Percentiles rank a stretch among this genome's conserved stretches.
phyloP scores from a whole-genome alignment of 2,797 vertebrate genomes.

The Darevskia nairensis region DNA sequence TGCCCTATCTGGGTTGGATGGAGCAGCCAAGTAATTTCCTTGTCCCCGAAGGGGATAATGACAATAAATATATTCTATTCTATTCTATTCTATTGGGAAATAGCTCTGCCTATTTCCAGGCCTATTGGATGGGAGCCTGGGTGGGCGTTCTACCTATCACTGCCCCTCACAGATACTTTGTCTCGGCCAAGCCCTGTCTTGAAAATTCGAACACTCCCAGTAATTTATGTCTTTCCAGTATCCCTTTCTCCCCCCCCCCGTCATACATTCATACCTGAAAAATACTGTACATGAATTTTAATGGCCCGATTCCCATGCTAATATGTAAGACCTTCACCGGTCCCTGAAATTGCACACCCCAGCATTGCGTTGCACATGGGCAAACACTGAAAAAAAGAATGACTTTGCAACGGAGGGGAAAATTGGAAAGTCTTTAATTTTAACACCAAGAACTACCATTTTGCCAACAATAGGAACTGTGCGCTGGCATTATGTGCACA shows the following conservation, averaged over 20 bases:
- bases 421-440: constrained; percentile 52
- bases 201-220: constrained; percentile 17
- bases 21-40: too few relatives aligned
- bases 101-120: background rate
- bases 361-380: constrained; percentile 29
- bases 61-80: too few relatives aligned
- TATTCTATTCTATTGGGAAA: background rate
- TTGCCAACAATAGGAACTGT: constrained; percentile 57
- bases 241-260: background rate
- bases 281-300: constrained; percentile 44
- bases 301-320: constrained; percentile 41
- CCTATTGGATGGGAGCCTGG: too few relatives aligned
- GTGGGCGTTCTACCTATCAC: background rate
- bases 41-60: too few relatives aligned
- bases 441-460: constrained; percentile 39
- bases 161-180: background rate
- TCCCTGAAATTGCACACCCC: constrained; percentile 49
- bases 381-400: constrained; percentile 16
- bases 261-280: constrained; percentile 24
- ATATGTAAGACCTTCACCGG: constrained; percentile 38
- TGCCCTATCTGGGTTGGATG: too few relatives aligned
- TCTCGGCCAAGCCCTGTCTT: background rate
- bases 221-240: constrained; percentile 33
- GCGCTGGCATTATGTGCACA: constrained; percentile 39
- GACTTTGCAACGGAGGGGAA: constrained; percentile 49